Base-by-base conservation (phyloP, 2,113 vertebrate genomes). In the Phrynosoma blainvillii region DNA sequence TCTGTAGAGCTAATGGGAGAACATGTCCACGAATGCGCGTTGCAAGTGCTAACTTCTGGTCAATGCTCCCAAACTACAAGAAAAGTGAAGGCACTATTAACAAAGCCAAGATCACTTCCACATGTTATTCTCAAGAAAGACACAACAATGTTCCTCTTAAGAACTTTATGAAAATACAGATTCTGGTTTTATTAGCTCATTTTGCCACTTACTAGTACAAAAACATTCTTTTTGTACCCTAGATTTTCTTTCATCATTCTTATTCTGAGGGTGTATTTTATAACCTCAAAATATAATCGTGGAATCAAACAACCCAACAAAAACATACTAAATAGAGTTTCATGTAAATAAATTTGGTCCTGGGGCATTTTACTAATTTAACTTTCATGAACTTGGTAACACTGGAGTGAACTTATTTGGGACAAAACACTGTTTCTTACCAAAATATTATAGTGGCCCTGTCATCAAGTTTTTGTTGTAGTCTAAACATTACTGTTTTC, bases 11-110 rank as follows among this genome's bases (percentile, higher is more conserved):
- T 94, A 99, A 91, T 0, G 98, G 98, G 30, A 99, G 98, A 88
- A 99, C 98, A 0, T 99, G 98, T 27, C 98, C 98, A 20, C 98
- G 98, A 87, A 99, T 99, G 75, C 98, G 98, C 11, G 98, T 98
- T 14, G 98, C 98, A 79, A 99, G 93, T 56, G 98, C 98, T 94
- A 99, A 92, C 92, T 99, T 99, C 93, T 99, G 98, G 96, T 99
- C 98, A 91, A 98, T 97, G 93, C 98, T 99, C 90, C 98, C 98
- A 95, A 99, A 99, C 98, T 99, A 89, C 14, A 93, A 86, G 68
- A 84, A 93, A 88, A 96, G 32, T 80, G 89, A 91, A 92, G 3
- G 52, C 0, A 3, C 12, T 54, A 32, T 92, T 91, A 86, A 5
- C 88, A 88, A 88, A 1, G 5, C 84, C 73, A 62, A 75, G 71